These are phyloP conservation scores for Gallinago nigripennis DNA, from an alignment of 2,797 vertebrate species.

Conservation along the genomic window DNA sequence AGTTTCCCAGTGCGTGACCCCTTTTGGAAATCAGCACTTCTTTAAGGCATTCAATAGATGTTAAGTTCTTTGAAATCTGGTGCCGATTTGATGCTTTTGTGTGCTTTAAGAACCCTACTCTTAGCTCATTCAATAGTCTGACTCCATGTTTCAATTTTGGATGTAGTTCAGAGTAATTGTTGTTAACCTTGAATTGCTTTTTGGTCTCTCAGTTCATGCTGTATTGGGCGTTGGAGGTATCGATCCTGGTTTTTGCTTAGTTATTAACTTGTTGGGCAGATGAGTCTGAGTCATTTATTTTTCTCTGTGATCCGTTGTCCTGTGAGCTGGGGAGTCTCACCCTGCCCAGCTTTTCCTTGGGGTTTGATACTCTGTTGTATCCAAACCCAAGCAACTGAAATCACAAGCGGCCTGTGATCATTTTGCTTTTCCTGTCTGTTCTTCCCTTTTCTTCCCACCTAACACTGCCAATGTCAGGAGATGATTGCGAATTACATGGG, in stretches of 20 bases:
- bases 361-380: background rate
- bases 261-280: background rate
- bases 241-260: background rate
- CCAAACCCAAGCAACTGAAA: background rate
- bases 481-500: background rate
- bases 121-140: slow-evolving; percentile 29
- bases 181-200: background rate
- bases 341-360: background rate
- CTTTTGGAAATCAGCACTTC: background rate
- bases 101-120: background rate
- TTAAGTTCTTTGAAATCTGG: slow-evolving; percentile 7
- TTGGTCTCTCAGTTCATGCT: background rate
- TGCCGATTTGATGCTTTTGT: slow-evolving; percentile 1
- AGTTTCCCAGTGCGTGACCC: background rate
- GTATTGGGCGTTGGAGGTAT: background rate
- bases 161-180: background rate
- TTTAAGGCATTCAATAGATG: background rate
- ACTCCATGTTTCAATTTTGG: background rate
- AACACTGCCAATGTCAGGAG: background rate
- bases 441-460: background rate
- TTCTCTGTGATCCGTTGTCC: background rate
- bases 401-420: background rate
- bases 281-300: background rate
- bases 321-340: background rate
- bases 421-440: background rate